Evolutionary conservation across 2,797 vertebrate genomes (phyloP), one percentile per base, ranked within the genome.

Genomic region (Eleutherodactylus coqui): DNA sequence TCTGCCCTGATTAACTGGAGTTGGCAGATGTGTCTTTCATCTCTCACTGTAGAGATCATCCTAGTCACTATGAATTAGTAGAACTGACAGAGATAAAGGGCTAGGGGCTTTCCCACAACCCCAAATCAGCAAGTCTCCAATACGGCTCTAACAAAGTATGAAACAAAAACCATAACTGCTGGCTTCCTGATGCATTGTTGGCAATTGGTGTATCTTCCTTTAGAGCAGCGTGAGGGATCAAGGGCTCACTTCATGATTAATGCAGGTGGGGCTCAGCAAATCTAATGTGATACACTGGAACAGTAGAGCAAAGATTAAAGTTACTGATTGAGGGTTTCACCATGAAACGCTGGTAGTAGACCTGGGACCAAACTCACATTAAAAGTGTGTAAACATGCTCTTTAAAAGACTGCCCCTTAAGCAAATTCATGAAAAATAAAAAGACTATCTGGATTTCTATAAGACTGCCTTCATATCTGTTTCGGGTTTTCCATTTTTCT

Each of bases 31-130:
- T 86, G 4, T 1, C 89, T 89, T 91, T 93, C 88, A 91, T 91
- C 89, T 90, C 78, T 77, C 38, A 85, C 75, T 81, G 34, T 14
- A 87, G 82, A 47, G 90, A 92, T 93, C 91, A 91, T 86, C 91
- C 90, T 84, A 64, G 88, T 88, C 91, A 91, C 89, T 83, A 87
- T 45, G 88, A 90, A 93, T 94, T 92, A 92, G 85, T 2, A 47
- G 41, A n/a, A 51, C 90, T 27, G 86, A 83, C 1, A 0, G 89
- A 49, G 88, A 85, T 1, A 21, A 60, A 11, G 2, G 84, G 82
- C 81, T 53, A 1, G 32, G 85, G 89, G 88, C 24, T 91, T 92
- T 92, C 90, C 90, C 91, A 90, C 91, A 92, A 90, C 88, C 82
- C 49, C 75, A 45, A 77, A 76, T 80, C 34, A 72, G 64, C 14